phyloP scores from a whole-genome alignment of 37 sponge, comb jelly and placozoan genomes.

The Spongilla lacustris region DNA sequence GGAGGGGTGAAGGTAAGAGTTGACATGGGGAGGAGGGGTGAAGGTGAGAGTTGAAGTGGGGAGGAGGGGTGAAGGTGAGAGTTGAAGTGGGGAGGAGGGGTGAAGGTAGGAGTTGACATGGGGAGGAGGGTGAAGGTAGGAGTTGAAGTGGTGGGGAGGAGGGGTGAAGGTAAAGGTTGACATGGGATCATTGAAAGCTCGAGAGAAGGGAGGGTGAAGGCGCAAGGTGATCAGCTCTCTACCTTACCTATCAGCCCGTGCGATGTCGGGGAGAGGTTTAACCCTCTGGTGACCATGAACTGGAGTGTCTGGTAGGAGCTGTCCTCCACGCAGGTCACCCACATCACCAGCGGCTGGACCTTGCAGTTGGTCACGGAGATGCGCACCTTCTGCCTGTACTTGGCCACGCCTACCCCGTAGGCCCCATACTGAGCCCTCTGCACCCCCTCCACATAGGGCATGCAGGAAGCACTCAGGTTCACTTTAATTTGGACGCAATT shows the following conservation, averaged over 20 bases:
- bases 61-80: too few species aligned
- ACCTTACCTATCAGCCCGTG: conserved; percentile 61
- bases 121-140: not conserved
- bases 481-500: not conserved
- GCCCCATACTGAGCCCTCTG: not conserved
- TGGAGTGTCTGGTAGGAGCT: conserved; percentile 2
- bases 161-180: too few species aligned
- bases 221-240: not conserved
- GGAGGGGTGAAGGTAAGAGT: too few species aligned
- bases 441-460: not conserved
- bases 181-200: too few species aligned
- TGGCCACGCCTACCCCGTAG: not conserved
- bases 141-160: not conserved
- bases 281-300: conserved; percentile 38
- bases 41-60: not conserved
- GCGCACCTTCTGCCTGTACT: conserved; percentile 6
- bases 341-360: conserved; percentile 42
- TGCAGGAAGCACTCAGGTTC: not conserved
- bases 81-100: too few species aligned
- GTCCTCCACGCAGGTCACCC: conserved; percentile 28
- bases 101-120: too few species aligned
- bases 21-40: not conserved
- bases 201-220: not conserved
- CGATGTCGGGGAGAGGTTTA: conserved; percentile 43
- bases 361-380: conserved; percentile 60